Percentiles rank a stretch among this genome's conserved stretches.
Conservation (phyloP, 35 echinoderm and acorn worm species). For the Diadema setosum region DNA sequence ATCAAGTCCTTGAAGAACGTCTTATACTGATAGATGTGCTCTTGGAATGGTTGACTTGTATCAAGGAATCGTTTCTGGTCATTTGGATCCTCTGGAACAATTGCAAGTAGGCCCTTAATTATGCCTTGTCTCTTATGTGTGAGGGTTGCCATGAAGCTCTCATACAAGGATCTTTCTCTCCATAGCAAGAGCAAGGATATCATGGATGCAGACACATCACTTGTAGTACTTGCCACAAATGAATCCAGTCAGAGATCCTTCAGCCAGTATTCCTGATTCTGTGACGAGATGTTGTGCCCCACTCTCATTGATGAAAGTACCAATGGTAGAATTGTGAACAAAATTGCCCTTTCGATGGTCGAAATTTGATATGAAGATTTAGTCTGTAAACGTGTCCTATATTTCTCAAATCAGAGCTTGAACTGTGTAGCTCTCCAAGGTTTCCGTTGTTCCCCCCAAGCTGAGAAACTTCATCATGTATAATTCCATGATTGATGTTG, state of each 20-base stretch:
- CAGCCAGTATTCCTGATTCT: constrained; percentile 48
- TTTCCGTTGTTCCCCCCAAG: constrained; percentile 19
- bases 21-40: constrained; percentile 58
- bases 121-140: constrained; percentile 40
- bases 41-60: neutral
- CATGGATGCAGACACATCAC: constrained; percentile 53
- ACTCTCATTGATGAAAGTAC: constrained; percentile 67
- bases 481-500: constrained; percentile 53
- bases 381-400: constrained; percentile 40
- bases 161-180: constrained; percentile 42
- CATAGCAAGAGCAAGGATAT: constrained; percentile 48
- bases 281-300: constrained; percentile 54
- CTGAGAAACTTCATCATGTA: constrained; percentile 40
- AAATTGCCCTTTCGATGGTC: constrained; percentile 37
- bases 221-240: constrained; percentile 61
- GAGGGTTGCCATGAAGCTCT: constrained; percentile 9
- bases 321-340: constrained; percentile 56
- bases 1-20: constrained; percentile 39
- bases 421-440: constrained; percentile 26
- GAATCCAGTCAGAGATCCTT: constrained; percentile 55
- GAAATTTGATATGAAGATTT: constrained; percentile 18
- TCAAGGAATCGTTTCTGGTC: constrained; percentile 23
- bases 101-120: constrained; percentile 5
- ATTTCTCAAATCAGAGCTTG: constrained; percentile 51
- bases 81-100: constrained; percentile 28